Evolutionary conservation across 2,113 vertebrate species (phyloP).

Genomic region (Orycteropus afer): DNA sequence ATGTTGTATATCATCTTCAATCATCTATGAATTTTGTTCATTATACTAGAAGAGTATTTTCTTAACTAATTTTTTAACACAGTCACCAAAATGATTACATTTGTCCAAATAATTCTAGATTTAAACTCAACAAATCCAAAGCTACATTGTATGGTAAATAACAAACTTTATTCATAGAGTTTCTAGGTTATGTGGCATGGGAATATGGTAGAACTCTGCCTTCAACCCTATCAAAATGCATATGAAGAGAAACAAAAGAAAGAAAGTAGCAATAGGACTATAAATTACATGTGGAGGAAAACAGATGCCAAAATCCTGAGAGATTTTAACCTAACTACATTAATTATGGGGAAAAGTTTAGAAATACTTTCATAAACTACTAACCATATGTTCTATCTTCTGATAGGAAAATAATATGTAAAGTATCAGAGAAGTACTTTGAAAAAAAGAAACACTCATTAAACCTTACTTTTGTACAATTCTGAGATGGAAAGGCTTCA

Average conservation of each 20-base stretch:
- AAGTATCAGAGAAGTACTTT: background rate
- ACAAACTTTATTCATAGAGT: slow-evolving; percentile 20
- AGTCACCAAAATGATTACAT: background rate
- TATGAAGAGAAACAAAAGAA: slow-evolving; percentile 39
- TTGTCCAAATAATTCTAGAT: slow-evolving; percentile 13
- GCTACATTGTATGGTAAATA: background rate
- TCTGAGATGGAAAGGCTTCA: background rate
- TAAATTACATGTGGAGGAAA: slow-evolving; percentile 39
- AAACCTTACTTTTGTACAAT: background rate
- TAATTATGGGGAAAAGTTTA: slow-evolving; percentile 59
- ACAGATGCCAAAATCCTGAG: slow-evolving; percentile 30
- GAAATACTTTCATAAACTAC: slow-evolving; percentile 17
- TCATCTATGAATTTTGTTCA: background rate
- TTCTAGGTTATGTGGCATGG: background rate
- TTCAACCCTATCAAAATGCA: slow-evolving; percentile 19
- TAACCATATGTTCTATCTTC: slow-evolving; percentile 11
- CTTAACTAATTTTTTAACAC: slow-evolving; percentile 10
- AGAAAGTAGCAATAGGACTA: slow-evolving; percentile 5
- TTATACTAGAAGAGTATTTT: background rate
- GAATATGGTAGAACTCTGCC: slow-evolving; percentile 26
- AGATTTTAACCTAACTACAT: slow-evolving; percentile 42
- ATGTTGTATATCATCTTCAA: background rate
- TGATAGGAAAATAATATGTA: background rate
- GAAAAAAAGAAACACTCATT: background rate
- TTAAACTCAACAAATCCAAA: background rate